Base-by-base conservation (phyloP, 2,113 vertebrate genomes). In the Erinaceus europaeus region DNA sequence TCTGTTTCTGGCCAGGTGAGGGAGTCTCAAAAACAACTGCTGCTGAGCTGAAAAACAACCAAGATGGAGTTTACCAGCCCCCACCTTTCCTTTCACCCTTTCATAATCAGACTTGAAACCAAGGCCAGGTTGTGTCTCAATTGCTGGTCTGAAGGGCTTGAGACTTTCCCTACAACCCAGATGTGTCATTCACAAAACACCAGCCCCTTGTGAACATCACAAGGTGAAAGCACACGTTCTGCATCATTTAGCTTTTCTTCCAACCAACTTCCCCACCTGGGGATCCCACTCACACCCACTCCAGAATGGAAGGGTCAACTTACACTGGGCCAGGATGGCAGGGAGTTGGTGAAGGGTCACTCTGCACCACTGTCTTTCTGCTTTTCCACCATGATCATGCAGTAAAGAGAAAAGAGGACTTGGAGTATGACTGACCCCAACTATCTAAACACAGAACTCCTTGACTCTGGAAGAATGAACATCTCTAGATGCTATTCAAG, bases 171-270 rank as follows among this genome's bases (percentile, higher is more conserved):
- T 34, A 44, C 4, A 50, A 81, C 38, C 64, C 87, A 90, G 68
- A 84, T 82, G 89, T 95, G 87, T 74, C 84, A 89, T 72, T 92
- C 72, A 87, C 48, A 75, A 89, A 91, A 59, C 85, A 64, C 50
- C 20, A 10, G 20, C 68, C 64, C 89, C 83, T 75, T 52, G 7
- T 75, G 84, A 94, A 65, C 83, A 86, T 74, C 62, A 83, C 29
- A 61, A 71, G 86, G 86, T 61, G 44, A 73, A 78, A 89, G 76
- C 81, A 44, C 59, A 64, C 40, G 53, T 57, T 86, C 84, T 61
- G 55, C 52, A 38, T 77, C 59, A 84, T 40, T 29, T n/a, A 48
- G 89, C 40, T 81, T 84, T 73, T 55, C 44, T 42, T 38, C 48
- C 67, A 75, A 25, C 52, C 61, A 59, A 53, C 64, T 84, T 67